A percentile compares a stretch with the other conserved stretches of the same genome.
These are phyloP conservation scores for Trochalopteron elliotii DNA, from an alignment of 2,113 vertebrate genomes.

Conservation along the genomic window DNA sequence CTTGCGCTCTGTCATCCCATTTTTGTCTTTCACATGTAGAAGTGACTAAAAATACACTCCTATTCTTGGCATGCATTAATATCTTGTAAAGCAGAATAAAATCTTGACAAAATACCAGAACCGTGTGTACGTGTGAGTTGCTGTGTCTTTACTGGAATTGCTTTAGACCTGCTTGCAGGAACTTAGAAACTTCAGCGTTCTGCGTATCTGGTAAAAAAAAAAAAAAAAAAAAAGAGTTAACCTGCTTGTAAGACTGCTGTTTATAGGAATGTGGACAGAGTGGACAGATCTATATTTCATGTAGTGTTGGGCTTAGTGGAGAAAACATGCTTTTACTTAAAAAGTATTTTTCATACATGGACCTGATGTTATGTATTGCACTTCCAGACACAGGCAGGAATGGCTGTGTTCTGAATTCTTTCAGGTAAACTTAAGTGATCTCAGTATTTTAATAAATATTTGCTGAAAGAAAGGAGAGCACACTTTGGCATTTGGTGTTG, in stretches of 20 bases:
- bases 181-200: background rate
- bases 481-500: background rate
- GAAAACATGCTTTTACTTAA: slow-evolving; percentile 1
- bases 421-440: background rate
- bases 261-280: background rate
- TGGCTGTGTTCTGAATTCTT: background rate
- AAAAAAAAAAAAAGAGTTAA: background rate
- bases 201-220: background rate
- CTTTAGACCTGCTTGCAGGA: background rate
- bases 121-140: background rate
- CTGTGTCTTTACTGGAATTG: background rate
- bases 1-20: background rate
- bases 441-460: background rate
- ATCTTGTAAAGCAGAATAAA: background rate
- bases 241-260: background rate
- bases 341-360: background rate
- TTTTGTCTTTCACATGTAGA: background rate
- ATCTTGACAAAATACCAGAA: background rate
- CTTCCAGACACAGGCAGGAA: background rate
- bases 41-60: slow-evolving; percentile 5
- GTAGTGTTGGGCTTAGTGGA: background rate
- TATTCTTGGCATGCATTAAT: background rate
- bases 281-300: background rate
- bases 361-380: background rate
- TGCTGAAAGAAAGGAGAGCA: background rate